These are phyloP conservation scores for Melopsittacus undulatus DNA, from an alignment of 2,797 vertebrate genomes.

Conservation along the genomic window DNA sequence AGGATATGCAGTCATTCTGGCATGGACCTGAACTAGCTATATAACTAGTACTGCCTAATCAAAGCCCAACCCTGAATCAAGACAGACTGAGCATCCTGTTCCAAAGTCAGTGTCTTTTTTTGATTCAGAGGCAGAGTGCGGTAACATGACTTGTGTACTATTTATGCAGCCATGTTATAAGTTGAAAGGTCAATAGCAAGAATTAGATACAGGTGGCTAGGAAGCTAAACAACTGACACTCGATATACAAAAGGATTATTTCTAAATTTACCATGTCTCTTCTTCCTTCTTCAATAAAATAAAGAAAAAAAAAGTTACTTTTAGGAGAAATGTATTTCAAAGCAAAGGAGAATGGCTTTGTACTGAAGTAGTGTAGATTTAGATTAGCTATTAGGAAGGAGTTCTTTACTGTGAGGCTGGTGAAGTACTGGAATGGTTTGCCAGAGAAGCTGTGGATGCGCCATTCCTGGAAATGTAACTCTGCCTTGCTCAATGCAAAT, in stretches of 20 bases:
- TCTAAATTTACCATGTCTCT: neutral
- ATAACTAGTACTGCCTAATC: neutral
- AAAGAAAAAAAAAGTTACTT: neutral
- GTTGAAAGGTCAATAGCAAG: neutral
- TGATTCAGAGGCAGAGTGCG: neutral
- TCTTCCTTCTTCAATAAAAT: neutral
- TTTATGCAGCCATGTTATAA: neutral
- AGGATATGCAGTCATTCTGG: neutral
- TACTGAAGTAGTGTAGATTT: neutral
- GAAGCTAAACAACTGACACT: neutral
- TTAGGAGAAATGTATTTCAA: neutral
- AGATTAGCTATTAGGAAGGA: neutral
- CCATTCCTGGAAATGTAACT: neutral
- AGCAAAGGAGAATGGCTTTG: neutral
- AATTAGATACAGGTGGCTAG: neutral
- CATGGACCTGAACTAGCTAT: neutral
- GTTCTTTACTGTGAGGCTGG: neutral
- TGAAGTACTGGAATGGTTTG: neutral
- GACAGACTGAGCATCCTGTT: neutral
- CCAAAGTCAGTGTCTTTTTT: neutral
- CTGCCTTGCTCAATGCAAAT: neutral
- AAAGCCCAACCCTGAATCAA: neutral
- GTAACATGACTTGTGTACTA: neutral
- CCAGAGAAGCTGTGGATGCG: neutral
- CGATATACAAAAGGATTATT: neutral